phyloP scores from a whole-genome alignment of 2,797 vertebrate species.

The Pipistrellus nathusii region DNA sequence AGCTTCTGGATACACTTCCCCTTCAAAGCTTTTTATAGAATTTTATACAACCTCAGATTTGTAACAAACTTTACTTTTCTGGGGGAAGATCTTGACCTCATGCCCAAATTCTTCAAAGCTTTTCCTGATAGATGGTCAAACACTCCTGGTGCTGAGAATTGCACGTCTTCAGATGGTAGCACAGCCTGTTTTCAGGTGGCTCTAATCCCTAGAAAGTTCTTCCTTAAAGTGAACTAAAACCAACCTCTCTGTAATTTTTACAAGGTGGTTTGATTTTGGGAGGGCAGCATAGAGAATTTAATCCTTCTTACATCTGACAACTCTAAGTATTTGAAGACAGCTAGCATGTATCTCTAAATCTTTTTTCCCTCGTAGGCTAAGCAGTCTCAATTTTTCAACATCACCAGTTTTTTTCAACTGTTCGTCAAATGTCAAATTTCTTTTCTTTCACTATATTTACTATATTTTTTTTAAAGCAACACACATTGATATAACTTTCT shows the following conservation, averaged over 20 bases:
- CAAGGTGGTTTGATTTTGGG: conserved; percentile 23
- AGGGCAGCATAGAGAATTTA: not conserved
- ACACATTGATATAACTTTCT: conserved; percentile 12
- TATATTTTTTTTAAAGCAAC: conserved; percentile 32
- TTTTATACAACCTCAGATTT: not conserved
- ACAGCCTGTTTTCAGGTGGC: not conserved
- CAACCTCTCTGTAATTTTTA: not conserved
- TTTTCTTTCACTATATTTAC: not conserved
- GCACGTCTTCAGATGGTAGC: not conserved
- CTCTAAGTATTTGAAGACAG: not conserved
- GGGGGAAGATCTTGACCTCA: not conserved
- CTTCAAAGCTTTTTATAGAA: not conserved
- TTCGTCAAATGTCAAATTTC: conserved; percentile 25
- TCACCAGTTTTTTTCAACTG: not conserved
- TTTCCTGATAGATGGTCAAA: not conserved
- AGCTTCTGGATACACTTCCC: not conserved
- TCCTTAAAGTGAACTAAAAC: not conserved
- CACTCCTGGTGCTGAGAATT: not conserved
- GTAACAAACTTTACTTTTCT: not conserved
- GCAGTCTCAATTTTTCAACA: not conserved
- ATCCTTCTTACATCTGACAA: not conserved
- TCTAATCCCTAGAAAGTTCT: not conserved
- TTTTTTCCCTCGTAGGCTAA: not conserved
- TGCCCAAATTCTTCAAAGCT: not conserved
- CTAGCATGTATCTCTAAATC: not conserved